Evolutionary conservation across 1,140 invertebrate species (phyloP).

Genomic region (Orchestia grillus): DNA sequence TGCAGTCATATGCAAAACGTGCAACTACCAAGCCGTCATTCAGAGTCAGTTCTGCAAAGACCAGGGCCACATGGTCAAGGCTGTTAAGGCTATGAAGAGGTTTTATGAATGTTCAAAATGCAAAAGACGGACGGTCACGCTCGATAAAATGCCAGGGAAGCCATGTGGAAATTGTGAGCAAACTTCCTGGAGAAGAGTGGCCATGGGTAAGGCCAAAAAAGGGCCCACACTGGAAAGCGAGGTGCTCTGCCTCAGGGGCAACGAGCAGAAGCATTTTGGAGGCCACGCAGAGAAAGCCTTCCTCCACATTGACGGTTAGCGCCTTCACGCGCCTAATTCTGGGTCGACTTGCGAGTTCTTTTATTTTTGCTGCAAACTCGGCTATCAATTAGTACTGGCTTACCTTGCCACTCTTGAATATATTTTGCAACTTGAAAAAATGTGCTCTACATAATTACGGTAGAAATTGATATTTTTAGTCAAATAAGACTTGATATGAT

Average conservation of each 20-base stretch:
- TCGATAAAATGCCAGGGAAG: slow-evolving; percentile 82
- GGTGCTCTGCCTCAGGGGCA: slow-evolving; percentile 71
- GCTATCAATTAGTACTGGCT: not conserved
- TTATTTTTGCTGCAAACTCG: not conserved
- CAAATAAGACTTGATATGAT: not conserved
- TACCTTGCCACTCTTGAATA: not conserved
- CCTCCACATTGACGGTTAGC: slow-evolving; percentile 58
- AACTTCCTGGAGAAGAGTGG: slow-evolving; percentile 81
- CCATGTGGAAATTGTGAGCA: slow-evolving; percentile 84
- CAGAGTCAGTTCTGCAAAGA: slow-evolving; percentile 86
- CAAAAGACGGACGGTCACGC: slow-evolving; percentile 82
- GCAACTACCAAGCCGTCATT: slow-evolving; percentile 90
- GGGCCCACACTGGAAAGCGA: slow-evolving; percentile 72
- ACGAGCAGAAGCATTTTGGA: slow-evolving; percentile 70
- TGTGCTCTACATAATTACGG: no score
- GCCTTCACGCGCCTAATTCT: not conserved
- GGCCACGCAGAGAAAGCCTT: slow-evolving; percentile 59
- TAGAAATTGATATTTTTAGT: not conserved
- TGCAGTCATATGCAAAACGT: slow-evolving; percentile 89
- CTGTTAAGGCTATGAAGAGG: slow-evolving; percentile 82
- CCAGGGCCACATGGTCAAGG: slow-evolving; percentile 83
- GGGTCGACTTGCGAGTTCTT: not conserved
- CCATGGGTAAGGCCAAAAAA: slow-evolving; percentile 79
- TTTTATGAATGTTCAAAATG: slow-evolving; percentile 93
- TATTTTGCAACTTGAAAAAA: not conserved